Conservation (phyloP, 2,797 vertebrate species). For the Crocidura indochinensis region DNA sequence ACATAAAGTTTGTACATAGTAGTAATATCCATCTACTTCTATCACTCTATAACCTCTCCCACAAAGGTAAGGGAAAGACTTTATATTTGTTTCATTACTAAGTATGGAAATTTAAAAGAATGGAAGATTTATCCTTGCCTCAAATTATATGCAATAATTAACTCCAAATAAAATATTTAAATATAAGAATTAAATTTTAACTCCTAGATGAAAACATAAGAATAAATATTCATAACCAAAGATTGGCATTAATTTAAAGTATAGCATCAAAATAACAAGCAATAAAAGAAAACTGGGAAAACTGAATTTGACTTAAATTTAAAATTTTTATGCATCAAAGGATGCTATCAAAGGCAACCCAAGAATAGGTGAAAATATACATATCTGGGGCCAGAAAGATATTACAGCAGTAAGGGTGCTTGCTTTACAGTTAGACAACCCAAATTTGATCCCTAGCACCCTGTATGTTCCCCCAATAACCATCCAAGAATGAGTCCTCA, state of each 20-base stretch:
- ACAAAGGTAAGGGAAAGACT: not conserved
- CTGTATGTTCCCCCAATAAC: no score
- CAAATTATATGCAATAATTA: not conserved
- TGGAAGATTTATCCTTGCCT: not conserved
- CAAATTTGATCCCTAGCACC: no score
- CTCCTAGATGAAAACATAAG: conserved; percentile 43
- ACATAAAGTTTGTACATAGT: conserved; percentile 5
- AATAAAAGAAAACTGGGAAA: conserved; percentile 24
- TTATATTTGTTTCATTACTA: not conserved
- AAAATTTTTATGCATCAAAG: conserved; percentile 12
- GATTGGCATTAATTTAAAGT: conserved; percentile 30
- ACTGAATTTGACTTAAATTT: not conserved
- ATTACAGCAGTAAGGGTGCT: no score
- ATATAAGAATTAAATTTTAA: not conserved
- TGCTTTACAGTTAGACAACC: no score
- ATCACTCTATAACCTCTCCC: not conserved
- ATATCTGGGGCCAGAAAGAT: not conserved
- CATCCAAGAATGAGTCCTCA: no score
- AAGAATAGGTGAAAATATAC: conserved; percentile 26
- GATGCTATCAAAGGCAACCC: conserved; percentile 4
- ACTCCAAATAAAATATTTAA: not conserved
- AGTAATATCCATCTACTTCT: not conserved
- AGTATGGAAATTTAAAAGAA: conserved; percentile 6
- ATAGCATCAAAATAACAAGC: conserved; percentile 44
- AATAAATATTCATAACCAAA: conserved; percentile 33